Conservation (phyloP, 2,888 invertebrate genomes). For the Tridacna gigas region DNA sequence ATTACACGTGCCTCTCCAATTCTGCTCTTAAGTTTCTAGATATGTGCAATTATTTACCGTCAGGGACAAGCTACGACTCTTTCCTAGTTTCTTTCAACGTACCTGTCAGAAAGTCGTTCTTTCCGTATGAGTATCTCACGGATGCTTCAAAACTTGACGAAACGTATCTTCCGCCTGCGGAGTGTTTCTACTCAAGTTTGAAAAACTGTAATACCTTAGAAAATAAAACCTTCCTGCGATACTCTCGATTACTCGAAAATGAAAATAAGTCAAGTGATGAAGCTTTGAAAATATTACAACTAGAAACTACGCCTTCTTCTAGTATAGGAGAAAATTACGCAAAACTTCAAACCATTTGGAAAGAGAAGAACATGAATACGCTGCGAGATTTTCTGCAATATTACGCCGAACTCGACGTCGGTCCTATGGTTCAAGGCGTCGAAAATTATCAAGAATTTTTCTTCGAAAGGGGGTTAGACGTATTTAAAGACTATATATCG, state of each 20-base stretch:
- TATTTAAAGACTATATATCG: no score
- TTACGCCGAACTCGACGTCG: constrained; percentile 62
- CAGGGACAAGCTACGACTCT: no score
- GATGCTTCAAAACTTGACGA: no score
- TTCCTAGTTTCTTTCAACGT: no score
- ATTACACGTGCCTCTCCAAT: no score
- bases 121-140: no score
- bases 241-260: background rate
- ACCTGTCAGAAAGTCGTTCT: no score
- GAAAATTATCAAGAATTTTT: constrained; percentile 48
- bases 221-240: background rate
- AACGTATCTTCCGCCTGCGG: no score
- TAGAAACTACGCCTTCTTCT: constrained; percentile 2
- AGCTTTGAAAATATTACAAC: constrained; percentile 3
- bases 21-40: no score
- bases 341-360: constrained; percentile 51
- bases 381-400: constrained; percentile 63
- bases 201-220: no score
- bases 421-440: constrained; percentile 58
- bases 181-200: no score
- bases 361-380: constrained; percentile 50
- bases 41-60: no score
- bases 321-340: constrained; percentile 31
- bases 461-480: constrained; percentile 25
- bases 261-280: constrained; percentile 10